Conservation (phyloP, 2,797 vertebrate genomes). For the Fratercula arctica region DNA sequence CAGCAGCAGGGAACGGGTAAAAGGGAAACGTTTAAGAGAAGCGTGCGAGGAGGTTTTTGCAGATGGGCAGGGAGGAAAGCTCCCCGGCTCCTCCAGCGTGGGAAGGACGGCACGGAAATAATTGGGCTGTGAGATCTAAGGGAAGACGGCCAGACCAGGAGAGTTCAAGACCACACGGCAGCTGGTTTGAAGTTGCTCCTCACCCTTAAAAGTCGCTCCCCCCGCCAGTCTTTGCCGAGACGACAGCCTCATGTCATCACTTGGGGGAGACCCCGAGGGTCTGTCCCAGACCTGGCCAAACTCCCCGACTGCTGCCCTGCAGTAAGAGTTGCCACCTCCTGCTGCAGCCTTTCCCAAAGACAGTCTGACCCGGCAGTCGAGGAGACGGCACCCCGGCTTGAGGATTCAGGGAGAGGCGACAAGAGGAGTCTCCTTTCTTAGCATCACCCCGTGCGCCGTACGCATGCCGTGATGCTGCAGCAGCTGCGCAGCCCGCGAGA, state of each 20-base stretch:
- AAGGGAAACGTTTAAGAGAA: neutral
- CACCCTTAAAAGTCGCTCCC: neutral
- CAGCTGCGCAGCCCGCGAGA: neutral
- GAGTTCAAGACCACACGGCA: neutral
- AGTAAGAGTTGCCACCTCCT: neutral
- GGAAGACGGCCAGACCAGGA: neutral
- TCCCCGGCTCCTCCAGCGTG: neutral
- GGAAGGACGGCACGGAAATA: neutral
- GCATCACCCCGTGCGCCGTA: neutral
- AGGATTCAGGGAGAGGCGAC: neutral
- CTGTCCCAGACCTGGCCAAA: neutral
- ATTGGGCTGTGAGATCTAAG: slow-evolving; percentile 19
- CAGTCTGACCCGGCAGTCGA: too few relatives aligned
- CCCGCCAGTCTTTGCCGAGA: neutral
- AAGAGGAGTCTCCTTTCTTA: neutral
- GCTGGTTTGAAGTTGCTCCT: neutral
- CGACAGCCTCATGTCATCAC: rapidly evolving
- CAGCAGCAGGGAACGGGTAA: neutral
- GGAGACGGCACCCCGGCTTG: rapidly evolving
- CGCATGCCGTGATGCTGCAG: rapidly evolving
- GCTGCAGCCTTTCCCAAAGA: neutral
- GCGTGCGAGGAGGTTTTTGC: neutral
- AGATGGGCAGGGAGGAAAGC: neutral
- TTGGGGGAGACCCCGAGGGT: rapidly evolving
- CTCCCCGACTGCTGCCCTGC: neutral